Percentiles rank a stretch among this genome's conserved stretches.
Evolutionary conservation across 2,888 invertebrate species (phyloP).

Genomic region (Stegana nigrithorax): DNA sequence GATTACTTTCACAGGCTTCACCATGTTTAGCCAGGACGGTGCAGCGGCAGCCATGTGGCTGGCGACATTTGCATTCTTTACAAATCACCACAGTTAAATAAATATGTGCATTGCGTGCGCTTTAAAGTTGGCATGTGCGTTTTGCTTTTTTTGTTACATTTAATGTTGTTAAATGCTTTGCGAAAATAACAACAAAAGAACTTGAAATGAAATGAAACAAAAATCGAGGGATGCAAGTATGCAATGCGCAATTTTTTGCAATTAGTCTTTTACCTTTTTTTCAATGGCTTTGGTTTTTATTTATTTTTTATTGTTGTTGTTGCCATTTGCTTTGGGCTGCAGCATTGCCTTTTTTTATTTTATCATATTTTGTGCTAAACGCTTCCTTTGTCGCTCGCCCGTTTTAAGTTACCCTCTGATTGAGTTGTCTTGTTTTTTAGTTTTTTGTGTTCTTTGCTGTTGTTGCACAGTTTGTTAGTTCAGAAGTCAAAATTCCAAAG

Average conservation of each 20-base stretch:
- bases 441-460: background rate
- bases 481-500: background rate
- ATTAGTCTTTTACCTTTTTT: slow-evolving; percentile 1
- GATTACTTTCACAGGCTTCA: slow-evolving; percentile 1
- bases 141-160: no score
- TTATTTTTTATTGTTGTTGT: background rate
- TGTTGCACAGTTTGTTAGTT: background rate
- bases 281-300: background rate
- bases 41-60: background rate
- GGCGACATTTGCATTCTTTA: background rate
- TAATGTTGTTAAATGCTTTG: no score
- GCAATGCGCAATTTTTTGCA: slow-evolving; percentile 10
- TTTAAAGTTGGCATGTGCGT: no score
- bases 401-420: background rate
- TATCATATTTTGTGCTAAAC: no score
- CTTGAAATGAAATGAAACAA: background rate
- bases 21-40: no score
- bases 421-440: background rate
- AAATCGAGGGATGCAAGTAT: background rate
- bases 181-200: no score
- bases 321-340: background rate
- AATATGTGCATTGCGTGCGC: background rate
- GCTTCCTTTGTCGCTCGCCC: no score
- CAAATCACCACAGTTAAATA: background rate
- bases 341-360: no score